phyloP scores from a whole-genome alignment of 2,113 vertebrate genomes.

The Anguilla japonica region DNA sequence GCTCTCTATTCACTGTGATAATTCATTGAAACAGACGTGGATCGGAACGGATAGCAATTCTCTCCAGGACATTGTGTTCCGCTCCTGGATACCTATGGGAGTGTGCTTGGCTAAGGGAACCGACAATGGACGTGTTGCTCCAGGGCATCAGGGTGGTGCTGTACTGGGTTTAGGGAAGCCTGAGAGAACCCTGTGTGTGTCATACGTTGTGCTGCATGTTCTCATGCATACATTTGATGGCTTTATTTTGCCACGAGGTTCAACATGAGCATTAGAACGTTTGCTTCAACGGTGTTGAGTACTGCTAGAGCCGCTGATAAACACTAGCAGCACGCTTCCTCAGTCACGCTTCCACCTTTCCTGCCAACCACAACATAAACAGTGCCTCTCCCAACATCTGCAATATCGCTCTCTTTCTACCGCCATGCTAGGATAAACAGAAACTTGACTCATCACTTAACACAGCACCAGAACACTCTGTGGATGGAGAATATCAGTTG shows the following conservation, averaged over 20 bases:
- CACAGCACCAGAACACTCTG: too few relatives aligned
- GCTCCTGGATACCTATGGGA: too few relatives aligned
- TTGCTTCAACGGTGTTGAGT: neutral
- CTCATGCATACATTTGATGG: neutral
- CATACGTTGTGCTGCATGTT: neutral
- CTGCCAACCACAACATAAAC: neutral
- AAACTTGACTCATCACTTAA: too few relatives aligned
- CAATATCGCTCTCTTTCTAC: too few relatives aligned
- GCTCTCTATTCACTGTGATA: too few relatives aligned
- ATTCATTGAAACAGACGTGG: neutral
- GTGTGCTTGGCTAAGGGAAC: neutral
- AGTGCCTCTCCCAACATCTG: too few relatives aligned
- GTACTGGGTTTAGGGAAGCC: neutral
- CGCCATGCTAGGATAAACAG: too few relatives aligned
- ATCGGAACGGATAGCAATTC: too few relatives aligned
- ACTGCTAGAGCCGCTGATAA: neutral
- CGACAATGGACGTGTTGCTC: neutral
- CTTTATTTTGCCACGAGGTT: neutral
- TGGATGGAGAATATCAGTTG: too few relatives aligned
- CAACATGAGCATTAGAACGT: neutral
- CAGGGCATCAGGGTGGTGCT: too few relatives aligned
- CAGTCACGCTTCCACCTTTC: neutral
- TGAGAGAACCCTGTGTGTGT: neutral
- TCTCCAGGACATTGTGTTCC: neutral
- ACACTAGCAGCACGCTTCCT: neutral